phyloP scores from a whole-genome alignment of 2,888 invertebrate species.

The Polymixis flavicincta region DNA sequence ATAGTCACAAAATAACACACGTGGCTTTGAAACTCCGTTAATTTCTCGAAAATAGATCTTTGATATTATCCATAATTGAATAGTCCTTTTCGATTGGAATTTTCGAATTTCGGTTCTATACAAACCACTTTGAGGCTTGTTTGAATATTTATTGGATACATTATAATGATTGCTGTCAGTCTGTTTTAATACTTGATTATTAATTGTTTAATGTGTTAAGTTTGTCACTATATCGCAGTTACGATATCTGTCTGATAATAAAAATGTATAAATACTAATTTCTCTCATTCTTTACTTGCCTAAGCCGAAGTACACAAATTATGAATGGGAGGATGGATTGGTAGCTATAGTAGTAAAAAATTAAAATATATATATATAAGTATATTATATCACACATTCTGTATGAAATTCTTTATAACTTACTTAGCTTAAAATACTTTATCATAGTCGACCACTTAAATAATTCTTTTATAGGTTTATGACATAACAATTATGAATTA shows the following conservation, averaged over 20 bases:
- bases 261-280: not conserved
- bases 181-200: too few species aligned
- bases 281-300: constrained; percentile 1
- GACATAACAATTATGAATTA: constrained; percentile 15
- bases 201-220: constrained; percentile 3
- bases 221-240: not conserved
- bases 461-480: not conserved
- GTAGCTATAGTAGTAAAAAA: constrained; percentile 3
- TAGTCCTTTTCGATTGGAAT: not conserved
- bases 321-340: too few species aligned
- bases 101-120: not conserved
- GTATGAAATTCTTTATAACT: constrained; percentile 22
- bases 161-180: too few species aligned
- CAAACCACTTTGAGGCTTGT: not conserved
- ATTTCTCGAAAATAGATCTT: not conserved
- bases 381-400: not conserved
- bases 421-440: constrained; percentile 2
- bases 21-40: not conserved
- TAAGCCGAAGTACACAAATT: not conserved
- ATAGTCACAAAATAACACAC: not conserved
- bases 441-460: not conserved
- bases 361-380: too few species aligned
- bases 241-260: not conserved
- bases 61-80: not conserved
- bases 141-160: not conserved